phyloP scores from a whole-genome alignment of 2,113 vertebrate genomes.

The Rattus norvegicus region DNA sequence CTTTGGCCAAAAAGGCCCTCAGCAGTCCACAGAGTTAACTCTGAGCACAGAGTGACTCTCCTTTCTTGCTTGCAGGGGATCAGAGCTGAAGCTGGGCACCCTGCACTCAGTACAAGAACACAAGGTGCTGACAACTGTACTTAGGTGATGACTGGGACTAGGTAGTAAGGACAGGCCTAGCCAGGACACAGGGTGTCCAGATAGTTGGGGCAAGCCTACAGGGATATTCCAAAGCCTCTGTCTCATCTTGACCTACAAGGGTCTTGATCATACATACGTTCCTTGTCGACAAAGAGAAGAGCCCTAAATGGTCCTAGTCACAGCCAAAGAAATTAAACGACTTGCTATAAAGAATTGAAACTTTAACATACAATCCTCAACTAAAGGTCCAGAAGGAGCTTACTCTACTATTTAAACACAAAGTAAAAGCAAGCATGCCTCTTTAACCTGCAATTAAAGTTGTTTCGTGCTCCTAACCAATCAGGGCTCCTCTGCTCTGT shows the following conservation, averaged over 20 bases:
- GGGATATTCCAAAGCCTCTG: neutral
- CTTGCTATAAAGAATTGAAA: constrained; percentile 8
- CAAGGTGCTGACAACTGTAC: neutral
- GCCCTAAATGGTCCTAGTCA: neutral
- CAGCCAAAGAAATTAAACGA: neutral
- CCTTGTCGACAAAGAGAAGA: neutral
- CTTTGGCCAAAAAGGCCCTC: neutral
- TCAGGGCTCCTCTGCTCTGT: constrained; percentile 57
- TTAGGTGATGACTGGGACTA: neutral
- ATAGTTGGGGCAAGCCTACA: neutral
- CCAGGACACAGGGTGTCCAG: neutral
- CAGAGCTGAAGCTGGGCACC: neutral
- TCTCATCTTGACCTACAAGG: neutral
- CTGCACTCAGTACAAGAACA: neutral
- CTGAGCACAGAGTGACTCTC: neutral
- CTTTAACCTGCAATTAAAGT: constrained; percentile 67
- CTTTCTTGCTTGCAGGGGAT: neutral
- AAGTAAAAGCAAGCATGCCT: constrained; percentile 64
- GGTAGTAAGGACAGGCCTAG: neutral
- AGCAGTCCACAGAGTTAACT: neutral
- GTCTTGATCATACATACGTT: neutral
- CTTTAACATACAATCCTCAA: neutral
- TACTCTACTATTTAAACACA: constrained; percentile 61
- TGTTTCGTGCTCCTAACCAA: constrained; percentile 64
- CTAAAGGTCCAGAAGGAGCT: neutral